A percentile compares a stretch with the other conserved stretches of the same genome.
Conservation (phyloP, 2,113 vertebrate species). For the Oxyura jamaicensis region DNA sequence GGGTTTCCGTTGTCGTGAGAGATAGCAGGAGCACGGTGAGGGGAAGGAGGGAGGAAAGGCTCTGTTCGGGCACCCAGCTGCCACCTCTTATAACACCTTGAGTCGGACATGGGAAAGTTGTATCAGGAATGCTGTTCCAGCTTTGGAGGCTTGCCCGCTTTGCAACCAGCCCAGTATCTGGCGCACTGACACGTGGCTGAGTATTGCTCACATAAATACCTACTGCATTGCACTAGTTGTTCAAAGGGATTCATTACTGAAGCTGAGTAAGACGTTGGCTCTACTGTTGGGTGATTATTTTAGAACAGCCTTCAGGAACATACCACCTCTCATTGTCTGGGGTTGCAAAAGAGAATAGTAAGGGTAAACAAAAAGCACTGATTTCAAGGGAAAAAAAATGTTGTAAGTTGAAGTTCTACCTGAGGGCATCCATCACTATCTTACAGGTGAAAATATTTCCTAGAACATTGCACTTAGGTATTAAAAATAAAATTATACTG, state of each 20-base stretch:
- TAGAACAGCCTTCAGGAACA: background rate
- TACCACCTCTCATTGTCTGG: background rate
- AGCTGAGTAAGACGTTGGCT: background rate
- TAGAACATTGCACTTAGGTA: background rate
- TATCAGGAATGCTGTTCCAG: background rate
- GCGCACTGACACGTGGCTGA: background rate
- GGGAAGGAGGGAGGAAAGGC: background rate
- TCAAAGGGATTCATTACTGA: background rate
- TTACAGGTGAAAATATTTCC: background rate
- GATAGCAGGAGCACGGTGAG: fast-evolving
- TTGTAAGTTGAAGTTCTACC: background rate
- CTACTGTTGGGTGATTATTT: background rate
- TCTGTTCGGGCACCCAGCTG: background rate
- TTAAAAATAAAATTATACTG: background rate
- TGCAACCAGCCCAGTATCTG: background rate
- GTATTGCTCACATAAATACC: background rate
- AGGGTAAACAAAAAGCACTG: background rate
- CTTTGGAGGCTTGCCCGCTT: background rate
- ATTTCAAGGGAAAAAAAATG: background rate
- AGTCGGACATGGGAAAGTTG: background rate
- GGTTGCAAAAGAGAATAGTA: background rate
- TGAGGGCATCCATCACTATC: background rate
- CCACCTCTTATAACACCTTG: background rate
- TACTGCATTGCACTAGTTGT: background rate
- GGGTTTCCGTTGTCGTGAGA: background rate